Percentiles rank a stretch among this genome's conserved stretches.
phyloP scores from a whole-genome alignment of 2,888 invertebrate genomes.

The Lutraria lutraria region DNA sequence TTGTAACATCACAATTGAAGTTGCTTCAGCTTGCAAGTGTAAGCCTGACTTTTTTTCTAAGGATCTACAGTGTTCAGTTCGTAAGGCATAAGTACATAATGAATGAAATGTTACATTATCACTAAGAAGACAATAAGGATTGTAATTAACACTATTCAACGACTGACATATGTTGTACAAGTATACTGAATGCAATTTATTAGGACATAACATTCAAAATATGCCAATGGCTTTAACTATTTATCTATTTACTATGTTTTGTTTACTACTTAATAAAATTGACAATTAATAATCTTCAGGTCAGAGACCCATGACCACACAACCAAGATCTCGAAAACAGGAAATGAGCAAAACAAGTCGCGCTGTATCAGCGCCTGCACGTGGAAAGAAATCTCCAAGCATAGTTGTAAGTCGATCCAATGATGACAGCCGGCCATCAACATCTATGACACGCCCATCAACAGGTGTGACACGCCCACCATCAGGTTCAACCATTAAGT shows the following conservation, averaged over 20 bases:
- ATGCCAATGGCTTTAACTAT: neutral
- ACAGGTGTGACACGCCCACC: slow-evolving; percentile 66
- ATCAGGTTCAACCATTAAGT: slow-evolving; percentile 68
- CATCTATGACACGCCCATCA: slow-evolving; percentile 65
- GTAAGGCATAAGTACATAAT: too few relatives aligned
- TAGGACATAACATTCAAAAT: too few relatives aligned
- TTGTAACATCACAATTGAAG: too few relatives aligned
- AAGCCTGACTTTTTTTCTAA: too few relatives aligned
- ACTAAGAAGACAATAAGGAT: too few relatives aligned
- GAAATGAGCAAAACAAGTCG: slow-evolving; percentile 56
- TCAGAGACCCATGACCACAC: slow-evolving; percentile 69
- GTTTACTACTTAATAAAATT: neutral
- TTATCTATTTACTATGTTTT: neutral
- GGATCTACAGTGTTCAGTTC: too few relatives aligned
- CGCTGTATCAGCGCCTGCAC: slow-evolving; percentile 74
- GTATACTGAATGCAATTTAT: too few relatives aligned
- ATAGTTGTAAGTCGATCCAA: slow-evolving; percentile 68
- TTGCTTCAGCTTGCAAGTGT: too few relatives aligned
- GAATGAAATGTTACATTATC: too few relatives aligned
- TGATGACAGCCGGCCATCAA: slow-evolving; percentile 61
- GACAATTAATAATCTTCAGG: slow-evolving; percentile 42
- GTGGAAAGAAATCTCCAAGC: slow-evolving; percentile 71
- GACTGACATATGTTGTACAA: too few relatives aligned
- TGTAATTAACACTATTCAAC: too few relatives aligned
- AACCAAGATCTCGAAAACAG: slow-evolving; percentile 59